These are phyloP conservation scores for Drosophila virilis DNA, from an alignment of 1,140 invertebrate genomes.

Conservation along the genomic window DNA sequence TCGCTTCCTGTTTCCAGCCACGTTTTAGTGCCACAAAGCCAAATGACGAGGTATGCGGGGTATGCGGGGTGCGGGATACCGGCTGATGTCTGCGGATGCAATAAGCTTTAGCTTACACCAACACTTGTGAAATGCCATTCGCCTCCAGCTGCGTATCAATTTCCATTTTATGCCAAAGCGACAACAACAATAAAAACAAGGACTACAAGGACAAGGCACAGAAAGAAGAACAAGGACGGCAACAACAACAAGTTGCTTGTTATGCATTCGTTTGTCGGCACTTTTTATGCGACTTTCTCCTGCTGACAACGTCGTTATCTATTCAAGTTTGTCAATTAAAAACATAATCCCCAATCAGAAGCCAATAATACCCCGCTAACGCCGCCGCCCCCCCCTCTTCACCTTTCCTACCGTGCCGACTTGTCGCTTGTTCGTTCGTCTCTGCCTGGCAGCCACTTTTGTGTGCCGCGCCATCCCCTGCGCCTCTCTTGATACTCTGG, in stretches of 20 bases:
- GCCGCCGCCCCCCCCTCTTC: constrained; percentile 14
- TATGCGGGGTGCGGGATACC: not conserved
- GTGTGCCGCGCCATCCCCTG: not conserved
- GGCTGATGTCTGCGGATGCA: constrained; percentile 9
- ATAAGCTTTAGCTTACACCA: constrained; percentile 35
- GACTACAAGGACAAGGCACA: constrained; percentile 10
- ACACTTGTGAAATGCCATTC: constrained; percentile 21
- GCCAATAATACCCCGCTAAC: constrained; percentile 74
- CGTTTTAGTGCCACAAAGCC: not conserved
- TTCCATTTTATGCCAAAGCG: constrained; percentile 40
- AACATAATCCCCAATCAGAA: constrained; percentile 82
- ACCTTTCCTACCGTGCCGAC: not conserved
- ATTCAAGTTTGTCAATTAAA: constrained; percentile 83
- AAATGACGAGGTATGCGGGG: not conserved
- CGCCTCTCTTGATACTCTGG: constrained; percentile 46
- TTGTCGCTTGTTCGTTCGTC: not conserved
- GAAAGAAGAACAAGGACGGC: constrained; percentile 11
- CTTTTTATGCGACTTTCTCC: constrained; percentile 72
- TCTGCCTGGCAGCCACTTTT: constrained; percentile 23
- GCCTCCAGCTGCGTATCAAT: constrained; percentile 36
- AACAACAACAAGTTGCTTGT: constrained; percentile 52
- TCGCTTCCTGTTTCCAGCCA: not conserved
- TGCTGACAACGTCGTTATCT: constrained; percentile 81
- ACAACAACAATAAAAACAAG: constrained; percentile 12
- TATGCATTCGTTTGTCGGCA: constrained; percentile 82